These are phyloP conservation scores for Heliornis fulica DNA, from an alignment of 2,113 vertebrate genomes.

Conservation along the genomic window DNA sequence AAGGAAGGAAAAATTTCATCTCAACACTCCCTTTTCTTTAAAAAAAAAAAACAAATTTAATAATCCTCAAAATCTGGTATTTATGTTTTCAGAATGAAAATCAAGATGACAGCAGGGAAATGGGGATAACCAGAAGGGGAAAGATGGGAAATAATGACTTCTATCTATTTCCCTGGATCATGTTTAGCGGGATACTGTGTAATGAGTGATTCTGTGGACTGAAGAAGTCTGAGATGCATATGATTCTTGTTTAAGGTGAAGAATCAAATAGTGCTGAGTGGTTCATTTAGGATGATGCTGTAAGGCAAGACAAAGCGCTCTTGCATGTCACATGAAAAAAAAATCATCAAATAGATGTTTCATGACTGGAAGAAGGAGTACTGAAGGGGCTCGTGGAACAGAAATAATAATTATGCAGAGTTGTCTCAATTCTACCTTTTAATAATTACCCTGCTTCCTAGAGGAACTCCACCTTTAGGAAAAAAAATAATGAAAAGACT, in stretches of 20 bases:
- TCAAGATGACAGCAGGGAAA: background rate
- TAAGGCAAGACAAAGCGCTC: constrained; percentile 16
- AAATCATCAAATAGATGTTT: background rate
- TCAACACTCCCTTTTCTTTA: background rate
- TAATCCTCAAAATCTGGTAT: background rate
- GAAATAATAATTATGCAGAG: background rate
- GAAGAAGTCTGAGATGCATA: background rate
- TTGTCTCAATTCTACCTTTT: background rate
- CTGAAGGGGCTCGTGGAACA: background rate
- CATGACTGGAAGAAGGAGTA: constrained; percentile 11
- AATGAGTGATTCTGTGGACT: background rate
- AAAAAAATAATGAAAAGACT: constrained; percentile 5
- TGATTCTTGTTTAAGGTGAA: constrained; percentile 16
- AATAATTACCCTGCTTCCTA: background rate
- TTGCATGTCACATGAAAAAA: background rate
- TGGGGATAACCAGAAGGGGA: background rate
- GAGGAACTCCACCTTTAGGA: background rate
- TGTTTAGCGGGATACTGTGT: background rate
- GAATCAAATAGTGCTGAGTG: background rate
- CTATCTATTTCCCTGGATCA: background rate
- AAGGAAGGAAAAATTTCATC: background rate
- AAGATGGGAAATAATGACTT: background rate
- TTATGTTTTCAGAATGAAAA: background rate
- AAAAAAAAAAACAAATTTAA: rapidly evolving
- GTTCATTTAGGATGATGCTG: background rate